These are phyloP conservation scores for Tiphia femorata DNA, from an alignment of 2,888 invertebrate genomes.

Conservation along the genomic window DNA sequence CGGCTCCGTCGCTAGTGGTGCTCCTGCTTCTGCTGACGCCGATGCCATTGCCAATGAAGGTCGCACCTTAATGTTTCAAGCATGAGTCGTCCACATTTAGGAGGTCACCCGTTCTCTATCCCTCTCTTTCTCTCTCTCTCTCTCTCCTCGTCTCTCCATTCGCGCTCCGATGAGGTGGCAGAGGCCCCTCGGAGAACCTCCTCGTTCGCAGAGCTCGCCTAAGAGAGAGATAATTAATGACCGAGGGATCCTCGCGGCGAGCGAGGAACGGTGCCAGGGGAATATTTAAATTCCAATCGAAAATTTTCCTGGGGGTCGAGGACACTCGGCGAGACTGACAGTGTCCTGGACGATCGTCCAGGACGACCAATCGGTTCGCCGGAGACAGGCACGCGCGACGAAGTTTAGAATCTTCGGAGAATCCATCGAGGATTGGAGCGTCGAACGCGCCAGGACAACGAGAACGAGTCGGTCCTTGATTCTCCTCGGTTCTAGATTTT, in stretches of 20 bases:
- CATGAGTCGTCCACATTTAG: slow-evolving; percentile 7
- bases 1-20: background rate
- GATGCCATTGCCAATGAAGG: slow-evolving; percentile 15
- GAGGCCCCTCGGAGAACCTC: too few species aligned
- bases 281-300: background rate
- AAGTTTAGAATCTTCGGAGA: too few species aligned
- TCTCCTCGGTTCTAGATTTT: background rate
- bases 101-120: slow-evolving; percentile 2
- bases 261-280: too few species aligned
- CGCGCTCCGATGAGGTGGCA: background rate
- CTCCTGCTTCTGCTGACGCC: background rate
- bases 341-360: background rate
- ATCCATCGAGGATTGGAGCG: background rate
- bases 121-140: background rate
- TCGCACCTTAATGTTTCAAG: slow-evolving; percentile 19
- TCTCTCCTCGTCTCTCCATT: background rate
- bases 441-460: background rate
- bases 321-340: background rate
- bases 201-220: too few species aligned
- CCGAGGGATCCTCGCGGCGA: background rate
- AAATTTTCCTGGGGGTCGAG: background rate
- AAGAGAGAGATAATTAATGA: too few species aligned
- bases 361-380: too few species aligned
- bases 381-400: too few species aligned
- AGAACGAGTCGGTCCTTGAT: background rate